Conservation (phyloP, 2,888 invertebrate species). For the Ptycholaimellus sp. region DNA sequence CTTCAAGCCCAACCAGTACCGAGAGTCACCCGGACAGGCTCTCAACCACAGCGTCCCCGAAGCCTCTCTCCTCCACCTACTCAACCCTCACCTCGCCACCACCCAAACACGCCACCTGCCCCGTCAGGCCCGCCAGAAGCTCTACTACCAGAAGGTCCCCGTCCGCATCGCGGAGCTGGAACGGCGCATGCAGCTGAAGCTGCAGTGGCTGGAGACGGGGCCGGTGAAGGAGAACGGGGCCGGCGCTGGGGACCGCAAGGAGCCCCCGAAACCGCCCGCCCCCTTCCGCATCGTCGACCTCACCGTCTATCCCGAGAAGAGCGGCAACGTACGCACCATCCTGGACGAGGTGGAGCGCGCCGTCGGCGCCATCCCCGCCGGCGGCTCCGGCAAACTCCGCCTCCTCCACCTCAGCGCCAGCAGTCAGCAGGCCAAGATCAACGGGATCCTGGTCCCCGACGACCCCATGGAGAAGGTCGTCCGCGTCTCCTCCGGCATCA, state of each 20-base stretch:
- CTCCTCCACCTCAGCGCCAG: too few species aligned
- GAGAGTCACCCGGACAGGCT: too few species aligned
- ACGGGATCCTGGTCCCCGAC: constrained; percentile 2
- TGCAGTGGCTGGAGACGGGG: constrained; percentile 44
- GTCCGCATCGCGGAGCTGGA: constrained; percentile 89
- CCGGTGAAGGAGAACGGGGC: constrained; percentile 65
- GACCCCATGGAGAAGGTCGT: constrained; percentile 2
- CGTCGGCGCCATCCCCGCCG: neutral
- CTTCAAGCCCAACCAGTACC: too few species aligned
- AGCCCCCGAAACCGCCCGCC: too few species aligned
- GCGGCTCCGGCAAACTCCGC: constrained; percentile 32
- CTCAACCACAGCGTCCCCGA: too few species aligned
- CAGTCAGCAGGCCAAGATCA: too few species aligned
- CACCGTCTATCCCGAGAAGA: constrained; percentile 82
- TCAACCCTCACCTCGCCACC: too few species aligned
- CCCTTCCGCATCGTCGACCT: too few species aligned
- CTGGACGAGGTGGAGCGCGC: constrained; percentile 67
- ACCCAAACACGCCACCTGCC: too few species aligned
- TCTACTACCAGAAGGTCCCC: constrained; percentile 47
- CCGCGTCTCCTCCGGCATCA: neutral
- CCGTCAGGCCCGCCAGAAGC: too few species aligned
- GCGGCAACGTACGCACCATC: constrained; percentile 63
- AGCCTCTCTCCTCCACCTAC: neutral
- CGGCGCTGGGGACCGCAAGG: constrained; percentile 20
- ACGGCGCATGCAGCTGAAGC: constrained; percentile 68